These are phyloP conservation scores for Mola mola DNA, from an alignment of 2,113 vertebrate species.

Conservation along the genomic window DNA sequence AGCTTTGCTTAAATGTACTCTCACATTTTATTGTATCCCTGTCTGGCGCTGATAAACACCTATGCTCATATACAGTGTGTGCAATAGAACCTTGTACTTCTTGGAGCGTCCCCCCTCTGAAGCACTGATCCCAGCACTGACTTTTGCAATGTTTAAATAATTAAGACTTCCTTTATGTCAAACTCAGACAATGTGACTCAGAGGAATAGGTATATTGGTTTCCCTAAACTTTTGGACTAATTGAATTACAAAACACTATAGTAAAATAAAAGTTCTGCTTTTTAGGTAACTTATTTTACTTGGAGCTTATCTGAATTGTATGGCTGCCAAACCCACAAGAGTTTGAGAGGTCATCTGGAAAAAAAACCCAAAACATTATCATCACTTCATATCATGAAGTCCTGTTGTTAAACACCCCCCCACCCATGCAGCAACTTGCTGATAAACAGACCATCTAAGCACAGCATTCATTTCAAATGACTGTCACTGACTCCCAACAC, in stretches of 20 bases:
- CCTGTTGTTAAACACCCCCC: conserved; percentile 10
- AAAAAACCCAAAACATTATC: neutral
- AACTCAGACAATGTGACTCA: neutral
- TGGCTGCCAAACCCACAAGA: neutral
- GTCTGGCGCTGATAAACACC: conserved; percentile 77
- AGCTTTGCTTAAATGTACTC: conserved; percentile 67
- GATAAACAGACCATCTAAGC: neutral
- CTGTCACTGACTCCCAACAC: too few species aligned
- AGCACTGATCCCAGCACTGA: conserved; percentile 41
- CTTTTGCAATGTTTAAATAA: neutral
- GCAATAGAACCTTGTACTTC: conserved; percentile 25
- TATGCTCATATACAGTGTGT: conserved; percentile 53
- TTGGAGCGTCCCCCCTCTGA: conserved; percentile 13
- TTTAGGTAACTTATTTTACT: neutral
- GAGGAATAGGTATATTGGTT: neutral
- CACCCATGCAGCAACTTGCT: neutral
- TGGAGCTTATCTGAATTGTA: neutral
- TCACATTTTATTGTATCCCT: conserved; percentile 73
- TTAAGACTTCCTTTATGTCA: neutral
- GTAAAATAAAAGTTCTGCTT: neutral
- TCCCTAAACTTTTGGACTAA: neutral
- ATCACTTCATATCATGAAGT: neutral
- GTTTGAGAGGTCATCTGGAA: too few species aligned
- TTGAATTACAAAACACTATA: neutral
- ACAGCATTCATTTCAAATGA: too few species aligned